These are phyloP conservation scores for Struthidea cinerea DNA, from an alignment of 2,113 vertebrate genomes.

Conservation along the genomic window DNA sequence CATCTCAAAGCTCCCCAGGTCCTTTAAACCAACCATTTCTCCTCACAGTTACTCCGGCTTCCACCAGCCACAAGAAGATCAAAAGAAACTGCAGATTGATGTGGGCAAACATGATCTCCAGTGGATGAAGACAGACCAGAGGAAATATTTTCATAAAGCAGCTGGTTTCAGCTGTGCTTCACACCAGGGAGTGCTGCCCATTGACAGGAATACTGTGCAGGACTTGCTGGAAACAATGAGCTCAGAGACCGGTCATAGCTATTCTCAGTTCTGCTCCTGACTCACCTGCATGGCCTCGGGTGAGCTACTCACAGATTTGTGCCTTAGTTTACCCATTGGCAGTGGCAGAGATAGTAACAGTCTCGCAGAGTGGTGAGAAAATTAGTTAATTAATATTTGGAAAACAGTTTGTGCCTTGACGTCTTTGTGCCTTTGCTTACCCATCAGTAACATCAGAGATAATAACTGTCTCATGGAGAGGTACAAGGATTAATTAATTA, in stretches of 20 bases:
- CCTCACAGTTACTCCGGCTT: neutral
- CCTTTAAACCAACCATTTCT: neutral
- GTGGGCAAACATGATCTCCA: neutral
- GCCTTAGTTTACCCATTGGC: conserved; percentile 8
- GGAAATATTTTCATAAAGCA: neutral
- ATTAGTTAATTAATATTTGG: conserved; percentile 62
- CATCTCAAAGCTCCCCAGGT: neutral
- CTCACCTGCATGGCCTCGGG: neutral
- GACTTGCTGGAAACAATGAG: conserved; percentile 10
- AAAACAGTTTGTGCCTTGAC: conserved; percentile 45
- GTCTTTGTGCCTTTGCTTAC: conserved; percentile 55
- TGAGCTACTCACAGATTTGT: neutral
- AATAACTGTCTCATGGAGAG: conserved; percentile 41
- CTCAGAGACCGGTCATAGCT: neutral
- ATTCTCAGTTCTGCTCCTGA: conserved; percentile 15
- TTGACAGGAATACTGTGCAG: neutral
- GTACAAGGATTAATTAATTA: conserved; percentile 53
- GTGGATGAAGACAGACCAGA: neutral
- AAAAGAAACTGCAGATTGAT: neutral
- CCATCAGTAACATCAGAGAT: conserved; percentile 37
- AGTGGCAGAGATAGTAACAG: conserved; percentile 46
- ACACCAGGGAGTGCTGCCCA: neutral
- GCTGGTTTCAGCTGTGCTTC: neutral
- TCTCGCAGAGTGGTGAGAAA: neutral
- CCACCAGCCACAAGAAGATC: neutral